Evolutionary conservation across 2,113 vertebrate genomes (phyloP), one percentile per base, ranked within the genome.

Genomic region (human): DNA sequence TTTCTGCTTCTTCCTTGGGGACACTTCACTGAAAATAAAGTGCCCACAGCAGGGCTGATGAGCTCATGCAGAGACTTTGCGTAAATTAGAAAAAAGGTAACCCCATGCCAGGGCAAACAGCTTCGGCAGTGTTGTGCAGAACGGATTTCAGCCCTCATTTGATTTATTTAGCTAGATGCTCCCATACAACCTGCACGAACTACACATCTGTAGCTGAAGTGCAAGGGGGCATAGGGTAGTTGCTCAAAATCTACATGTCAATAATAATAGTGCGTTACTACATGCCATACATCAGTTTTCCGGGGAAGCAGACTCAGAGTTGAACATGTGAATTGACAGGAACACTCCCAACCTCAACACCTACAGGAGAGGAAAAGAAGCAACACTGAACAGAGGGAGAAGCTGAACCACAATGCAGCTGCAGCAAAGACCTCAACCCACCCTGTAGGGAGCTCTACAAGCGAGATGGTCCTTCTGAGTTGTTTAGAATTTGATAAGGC

Each of bases 1-100:
- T 81, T 85, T 85, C 59, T 78, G 59, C 55, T 40, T 88, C 30
- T 85, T 89, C 66, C 59, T 32, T 79, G n/a, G 72, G 35, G 75
- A 93, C n/a, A 57, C n/a, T 80, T 91, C 64, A 32, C 11, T 93
- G 66, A 82, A 82, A 92, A 95, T 82, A 88, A 95, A 50, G 38
- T 30, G 30, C 73, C 86, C 89, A 59, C 23, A 94, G 81, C 72
- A 78, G 86, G 73, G 11, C 66, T 94, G 30, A 57, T 43, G n/a
- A 97, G n/a, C 1, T 57, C n/a, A 66, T 45, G 59, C 2, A 72
- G 76, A 95, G 73, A 50, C 23, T 68, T 7, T 61, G 48, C 93
- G 13, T 40, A 64, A 78, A 93, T 95, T 79, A 88, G 81, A 81
- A 85, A 45, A 96, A 88, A 86, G 27, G 40, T 17, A 79, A 16